A percentile compares a stretch with the other conserved stretches of the same genome.
These are phyloP conservation scores for Psophia crepitans DNA, from an alignment of 2,113 vertebrate genomes.

Conservation along the genomic window DNA sequence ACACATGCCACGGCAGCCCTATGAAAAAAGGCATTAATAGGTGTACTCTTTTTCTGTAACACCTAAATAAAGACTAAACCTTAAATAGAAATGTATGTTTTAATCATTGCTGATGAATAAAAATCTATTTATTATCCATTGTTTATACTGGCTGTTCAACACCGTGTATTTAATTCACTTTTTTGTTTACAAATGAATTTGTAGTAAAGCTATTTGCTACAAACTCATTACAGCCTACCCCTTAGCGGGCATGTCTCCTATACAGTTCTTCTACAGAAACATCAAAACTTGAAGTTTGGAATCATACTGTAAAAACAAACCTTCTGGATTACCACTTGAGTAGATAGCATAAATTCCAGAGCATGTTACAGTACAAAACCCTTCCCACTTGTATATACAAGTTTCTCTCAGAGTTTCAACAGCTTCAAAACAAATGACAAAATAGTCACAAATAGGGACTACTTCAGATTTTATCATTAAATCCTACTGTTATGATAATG, in stretches of 20 bases:
- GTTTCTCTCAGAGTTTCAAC: background rate
- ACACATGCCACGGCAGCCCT: conserved; percentile 97
- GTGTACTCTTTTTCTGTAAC: background rate
- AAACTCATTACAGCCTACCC: background rate
- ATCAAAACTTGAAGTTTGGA: background rate
- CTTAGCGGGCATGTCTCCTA: background rate
- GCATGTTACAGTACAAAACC: background rate
- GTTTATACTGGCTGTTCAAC: background rate
- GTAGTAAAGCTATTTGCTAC: background rate
- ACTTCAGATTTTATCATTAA: background rate
- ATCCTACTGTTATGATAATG: background rate
- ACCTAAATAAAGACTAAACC: background rate
- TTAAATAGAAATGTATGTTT: background rate
- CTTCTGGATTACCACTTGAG: background rate
- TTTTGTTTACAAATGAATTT: background rate
- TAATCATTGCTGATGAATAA: background rate
- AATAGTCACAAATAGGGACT: background rate
- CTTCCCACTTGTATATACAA: background rate
- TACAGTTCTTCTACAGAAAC: background rate
- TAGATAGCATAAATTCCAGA: background rate
- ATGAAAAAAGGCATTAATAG: background rate
- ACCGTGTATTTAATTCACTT: fast-evolving
- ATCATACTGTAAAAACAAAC: background rate
- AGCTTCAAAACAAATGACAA: too few relatives aligned
- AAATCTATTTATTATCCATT: background rate